Percentiles rank a stretch among this genome's conserved stretches.
Evolutionary conservation across 2,888 invertebrate genomes (phyloP).

Genomic region (Argynnis bischoffii): DNA sequence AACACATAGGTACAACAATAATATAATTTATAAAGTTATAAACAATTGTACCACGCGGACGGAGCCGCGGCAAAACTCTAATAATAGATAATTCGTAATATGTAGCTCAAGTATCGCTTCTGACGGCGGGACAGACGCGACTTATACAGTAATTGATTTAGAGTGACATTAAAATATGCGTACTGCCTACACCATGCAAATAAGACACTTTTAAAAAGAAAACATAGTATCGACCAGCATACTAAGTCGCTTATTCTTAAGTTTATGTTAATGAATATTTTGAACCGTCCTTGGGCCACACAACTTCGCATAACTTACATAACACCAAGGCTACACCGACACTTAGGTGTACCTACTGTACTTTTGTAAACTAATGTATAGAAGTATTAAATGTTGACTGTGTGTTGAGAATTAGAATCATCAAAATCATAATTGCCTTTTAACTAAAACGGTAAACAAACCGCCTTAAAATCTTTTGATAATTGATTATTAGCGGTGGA

Average conservation of each 20-base stretch:
- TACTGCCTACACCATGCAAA: slow-evolving; percentile 9
- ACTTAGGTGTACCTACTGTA: slow-evolving; percentile 37
- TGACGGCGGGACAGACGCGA: slow-evolving; percentile 2
- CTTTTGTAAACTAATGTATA: neutral
- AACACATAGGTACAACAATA: too few species aligned
- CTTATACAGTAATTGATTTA: neutral
- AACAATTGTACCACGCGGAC: too few species aligned
- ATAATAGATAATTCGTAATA: neutral
- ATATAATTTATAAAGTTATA: too few species aligned
- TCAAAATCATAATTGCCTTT: too few species aligned
- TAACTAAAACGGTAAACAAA: too few species aligned
- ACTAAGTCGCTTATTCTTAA: slow-evolving; percentile 21
- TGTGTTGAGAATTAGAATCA: neutral
- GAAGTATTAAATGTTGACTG: neutral
- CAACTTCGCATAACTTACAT: slow-evolving; percentile 66
- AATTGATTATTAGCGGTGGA: too few species aligned
- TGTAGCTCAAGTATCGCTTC: neutral
- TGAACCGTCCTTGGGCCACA: slow-evolving; percentile 55
- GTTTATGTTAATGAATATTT: slow-evolving; percentile 41
- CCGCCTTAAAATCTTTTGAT: too few species aligned
- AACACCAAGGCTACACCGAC: slow-evolving; percentile 65
- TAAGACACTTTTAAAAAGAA: slow-evolving; percentile 7
- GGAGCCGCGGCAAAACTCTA: too few species aligned
- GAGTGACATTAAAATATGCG: slow-evolving; percentile 4
- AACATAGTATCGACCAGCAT: slow-evolving; percentile 3